Evolutionary conservation across 23 tunicate genomes (phyloP), one percentile per base, ranked within the genome.

Genomic region (Clavelina lepadiformis): DNA sequence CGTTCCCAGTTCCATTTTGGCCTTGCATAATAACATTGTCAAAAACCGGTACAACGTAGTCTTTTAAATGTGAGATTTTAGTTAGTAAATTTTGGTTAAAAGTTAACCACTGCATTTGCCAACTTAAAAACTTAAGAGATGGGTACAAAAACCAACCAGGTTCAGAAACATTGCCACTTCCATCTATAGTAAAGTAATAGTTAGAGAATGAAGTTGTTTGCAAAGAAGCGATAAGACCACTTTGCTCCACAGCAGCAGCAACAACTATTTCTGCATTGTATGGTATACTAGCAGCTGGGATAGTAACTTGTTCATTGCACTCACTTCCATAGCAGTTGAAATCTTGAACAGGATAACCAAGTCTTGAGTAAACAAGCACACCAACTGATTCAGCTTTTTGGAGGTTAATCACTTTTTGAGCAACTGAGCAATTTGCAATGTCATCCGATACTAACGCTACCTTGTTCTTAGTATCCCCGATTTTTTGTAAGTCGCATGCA

Each of bases 61-160:
- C 85, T 33, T 54, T 38, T n/a, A 78, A 46, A 22, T 46, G 38
- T n/a, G 76, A 59, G 15, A 78, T 78, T 41, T 50, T 46, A 24
- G 31, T 34, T 33, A 32, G 29, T 33, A 78, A 58, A 46, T 33
- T 49, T 1, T 46, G 29, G 22, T 68, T 58, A 68, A 56, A 78
- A 18, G 28, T 69, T 21, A 78, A 69, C 85, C 85, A 78, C 52
- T 68, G 76, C 85, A 78, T 78, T 59, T 78, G 85, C 85, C 85
- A 78, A 22, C 69, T 62, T 5, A 78, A 46, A 59, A 78, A 78
- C 69, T 78, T 62, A 2, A 78, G 19, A 1, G 85, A 78, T 45
- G 85, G 85, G 38, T 78, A 78, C 2, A 78, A 38, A 58, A 69
- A 68, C 85, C 85, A 78, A 31, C 85, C 85, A 3, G 76, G 56